Evolutionary conservation across 30 jellyfish, hydroid and myxozoan genomes (phyloP).

Genomic region (Calvadosia cruxmelitensis): DNA sequence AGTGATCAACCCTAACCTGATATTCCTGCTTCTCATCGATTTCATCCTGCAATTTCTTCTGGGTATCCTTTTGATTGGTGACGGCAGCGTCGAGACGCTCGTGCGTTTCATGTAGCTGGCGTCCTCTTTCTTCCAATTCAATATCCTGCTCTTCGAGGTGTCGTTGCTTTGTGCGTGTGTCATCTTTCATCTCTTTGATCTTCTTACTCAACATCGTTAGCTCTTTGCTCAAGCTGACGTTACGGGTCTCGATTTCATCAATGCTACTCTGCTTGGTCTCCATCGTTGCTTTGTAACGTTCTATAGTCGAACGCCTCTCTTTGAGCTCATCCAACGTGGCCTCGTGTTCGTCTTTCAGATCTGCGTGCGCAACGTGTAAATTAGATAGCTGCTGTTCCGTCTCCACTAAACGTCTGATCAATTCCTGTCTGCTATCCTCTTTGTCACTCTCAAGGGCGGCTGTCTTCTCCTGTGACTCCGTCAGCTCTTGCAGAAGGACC

Average conservation of each 20-base stretch:
- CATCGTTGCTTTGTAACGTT: conserved; percentile 2
- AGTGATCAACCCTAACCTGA: conserved; percentile 18
- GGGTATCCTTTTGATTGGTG: conserved; percentile 16
- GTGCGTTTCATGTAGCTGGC: conserved; percentile 23
- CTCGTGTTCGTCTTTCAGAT: conserved; percentile 22
- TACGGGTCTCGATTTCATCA: conserved; percentile 16
- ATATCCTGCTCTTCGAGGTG: conserved; percentile 23
- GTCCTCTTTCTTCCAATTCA: conserved; percentile 14
- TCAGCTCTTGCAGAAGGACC: conserved; percentile 15
- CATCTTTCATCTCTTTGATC: conserved; percentile 16
- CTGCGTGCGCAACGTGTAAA: conserved; percentile 7
- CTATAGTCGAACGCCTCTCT: conserved; percentile 11
- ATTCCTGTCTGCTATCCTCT: conserved; percentile 4
- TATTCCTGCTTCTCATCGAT: conserved; percentile 7
- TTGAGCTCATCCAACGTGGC: conserved; percentile 13
- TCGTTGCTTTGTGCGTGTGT: conserved; percentile 13
- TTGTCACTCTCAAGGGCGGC: conserved; percentile 11
- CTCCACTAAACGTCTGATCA: conserved; percentile 1
- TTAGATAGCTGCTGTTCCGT: conserved; percentile 2
- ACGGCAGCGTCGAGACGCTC: conserved; percentile 25
- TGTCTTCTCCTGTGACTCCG: conserved; percentile 11
- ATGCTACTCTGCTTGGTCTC: conserved; percentile 16
- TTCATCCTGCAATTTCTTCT: conserved; percentile 18
- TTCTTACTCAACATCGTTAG: conserved; percentile 6
- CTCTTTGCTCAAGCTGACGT: conserved; percentile 24